These are phyloP conservation scores for Malurus cyaneus DNA, from an alignment of 2,113 vertebrate genomes.

Conservation along the genomic window DNA sequence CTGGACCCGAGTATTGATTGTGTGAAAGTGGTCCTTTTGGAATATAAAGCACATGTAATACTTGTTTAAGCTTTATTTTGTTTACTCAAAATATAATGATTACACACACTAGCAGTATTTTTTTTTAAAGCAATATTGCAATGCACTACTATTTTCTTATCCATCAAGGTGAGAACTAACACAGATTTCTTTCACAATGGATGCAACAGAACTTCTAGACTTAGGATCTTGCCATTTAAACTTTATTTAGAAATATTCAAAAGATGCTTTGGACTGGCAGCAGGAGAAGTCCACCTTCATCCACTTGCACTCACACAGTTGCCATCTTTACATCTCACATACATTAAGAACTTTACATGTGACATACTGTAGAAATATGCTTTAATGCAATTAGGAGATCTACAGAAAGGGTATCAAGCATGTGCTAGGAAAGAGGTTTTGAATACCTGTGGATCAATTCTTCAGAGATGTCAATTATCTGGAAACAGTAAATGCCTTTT, in stretches of 20 bases:
- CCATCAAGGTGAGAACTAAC: background rate
- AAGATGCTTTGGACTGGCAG: background rate
- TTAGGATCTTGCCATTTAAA: background rate
- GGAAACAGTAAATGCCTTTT: constrained; percentile 15
- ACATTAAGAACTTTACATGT: background rate
- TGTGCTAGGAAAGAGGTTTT: background rate
- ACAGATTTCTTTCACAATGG: background rate
- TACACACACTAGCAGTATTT: background rate
- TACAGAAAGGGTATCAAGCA: background rate
- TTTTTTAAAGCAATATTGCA: background rate
- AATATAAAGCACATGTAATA: background rate
- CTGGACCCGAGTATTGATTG: background rate
- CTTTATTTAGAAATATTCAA: background rate
- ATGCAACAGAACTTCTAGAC: background rate
- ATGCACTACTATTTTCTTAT: background rate
- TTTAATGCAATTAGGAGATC: background rate
- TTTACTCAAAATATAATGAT: background rate
- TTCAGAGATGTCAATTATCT: background rate
- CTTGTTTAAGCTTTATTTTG: background rate
- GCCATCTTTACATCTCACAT: background rate
- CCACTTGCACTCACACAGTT: background rate
- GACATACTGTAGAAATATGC: background rate
- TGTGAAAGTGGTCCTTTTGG: background rate
- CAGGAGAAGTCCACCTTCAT: background rate
- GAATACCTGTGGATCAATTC: background rate